Conservation (phyloP, 2,113 vertebrate species). For the Scartelaos histophorus region DNA sequence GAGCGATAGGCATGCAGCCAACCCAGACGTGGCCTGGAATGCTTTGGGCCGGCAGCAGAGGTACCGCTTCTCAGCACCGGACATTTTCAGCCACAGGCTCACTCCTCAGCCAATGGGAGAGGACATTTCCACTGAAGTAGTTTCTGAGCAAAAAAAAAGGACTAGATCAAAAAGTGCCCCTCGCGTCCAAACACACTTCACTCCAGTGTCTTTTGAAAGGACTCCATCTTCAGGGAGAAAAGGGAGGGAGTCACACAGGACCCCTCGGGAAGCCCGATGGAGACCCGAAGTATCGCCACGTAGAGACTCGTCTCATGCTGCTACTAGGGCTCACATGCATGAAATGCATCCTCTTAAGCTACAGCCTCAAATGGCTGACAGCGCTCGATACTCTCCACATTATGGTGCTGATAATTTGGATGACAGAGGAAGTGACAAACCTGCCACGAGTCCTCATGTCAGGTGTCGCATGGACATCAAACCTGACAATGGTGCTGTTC, state of each 20-base stretch:
- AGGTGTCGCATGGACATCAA: conserved; percentile 93
- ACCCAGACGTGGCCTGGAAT: conserved; percentile 77
- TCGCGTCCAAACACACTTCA: conserved; percentile 81
- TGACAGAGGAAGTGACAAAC: conserved; percentile 71
- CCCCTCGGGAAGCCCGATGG: conserved; percentile 73
- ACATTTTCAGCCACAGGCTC: conserved; percentile 72
- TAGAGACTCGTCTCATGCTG: conserved; percentile 76
- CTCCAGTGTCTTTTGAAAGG: conserved; percentile 78
- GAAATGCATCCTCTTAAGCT: conserved; percentile 93
- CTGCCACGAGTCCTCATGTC: conserved; percentile 87
- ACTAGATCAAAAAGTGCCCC: conserved; percentile 90
- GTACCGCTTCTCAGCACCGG: conserved; percentile 77
- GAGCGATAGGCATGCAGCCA: conserved; percentile 67
- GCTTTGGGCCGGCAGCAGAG: conserved; percentile 76
- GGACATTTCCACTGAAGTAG: conserved; percentile 68
- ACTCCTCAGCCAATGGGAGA: conserved; percentile 60
- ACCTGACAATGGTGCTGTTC: conserved; percentile 83
- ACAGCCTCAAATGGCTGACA: conserved; percentile 86
- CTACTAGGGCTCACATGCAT: conserved; percentile 80
- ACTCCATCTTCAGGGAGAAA: conserved; percentile 76
- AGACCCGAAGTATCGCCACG: conserved; percentile 80
- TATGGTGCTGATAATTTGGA: conserved; percentile 81
- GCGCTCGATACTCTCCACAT: conserved; percentile 84
- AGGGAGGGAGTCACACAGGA: conserved; percentile 80
- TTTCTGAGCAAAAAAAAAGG: conserved; percentile 80